These are phyloP conservation scores for Cnemophilus loriae DNA, from an alignment of 2,113 vertebrate genomes.

Conservation along the genomic window DNA sequence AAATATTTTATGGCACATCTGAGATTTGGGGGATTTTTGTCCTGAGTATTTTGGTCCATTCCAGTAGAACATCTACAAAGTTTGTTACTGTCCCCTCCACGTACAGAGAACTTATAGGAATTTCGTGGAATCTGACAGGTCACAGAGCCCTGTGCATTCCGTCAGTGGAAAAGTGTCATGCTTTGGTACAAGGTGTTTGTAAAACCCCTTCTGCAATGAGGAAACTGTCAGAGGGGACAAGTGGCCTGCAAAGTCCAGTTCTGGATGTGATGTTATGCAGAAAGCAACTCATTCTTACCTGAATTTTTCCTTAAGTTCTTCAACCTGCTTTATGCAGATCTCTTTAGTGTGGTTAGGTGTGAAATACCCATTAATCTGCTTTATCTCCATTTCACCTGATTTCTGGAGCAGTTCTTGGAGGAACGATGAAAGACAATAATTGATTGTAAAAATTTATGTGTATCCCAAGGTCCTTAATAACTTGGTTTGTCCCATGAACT, in stretches of 20 bases:
- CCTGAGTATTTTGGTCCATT: neutral
- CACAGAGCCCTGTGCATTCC: neutral
- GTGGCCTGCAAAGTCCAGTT: neutral
- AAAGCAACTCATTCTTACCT: neutral
- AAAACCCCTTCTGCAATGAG: neutral
- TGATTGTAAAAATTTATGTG: neutral
- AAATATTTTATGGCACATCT: neutral
- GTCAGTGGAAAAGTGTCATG: neutral
- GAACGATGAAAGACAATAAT: neutral
- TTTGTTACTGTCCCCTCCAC: neutral
- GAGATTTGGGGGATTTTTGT: accelerated
- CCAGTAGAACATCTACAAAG: neutral
- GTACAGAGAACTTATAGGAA: neutral
- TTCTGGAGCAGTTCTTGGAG: neutral
- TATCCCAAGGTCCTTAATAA: neutral
- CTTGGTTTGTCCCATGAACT: neutral
- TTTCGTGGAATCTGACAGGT: neutral
- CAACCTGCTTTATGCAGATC: neutral
- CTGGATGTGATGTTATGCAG: neutral
- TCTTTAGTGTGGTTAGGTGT: neutral
- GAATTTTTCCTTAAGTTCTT: neutral
- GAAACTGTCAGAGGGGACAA: neutral
- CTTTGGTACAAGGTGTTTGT: neutral
- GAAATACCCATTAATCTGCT: neutral
- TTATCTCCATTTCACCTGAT: neutral